Evolutionary conservation across 2,888 invertebrate genomes (phyloP).

Genomic region (Penaeus monodon): DNA sequence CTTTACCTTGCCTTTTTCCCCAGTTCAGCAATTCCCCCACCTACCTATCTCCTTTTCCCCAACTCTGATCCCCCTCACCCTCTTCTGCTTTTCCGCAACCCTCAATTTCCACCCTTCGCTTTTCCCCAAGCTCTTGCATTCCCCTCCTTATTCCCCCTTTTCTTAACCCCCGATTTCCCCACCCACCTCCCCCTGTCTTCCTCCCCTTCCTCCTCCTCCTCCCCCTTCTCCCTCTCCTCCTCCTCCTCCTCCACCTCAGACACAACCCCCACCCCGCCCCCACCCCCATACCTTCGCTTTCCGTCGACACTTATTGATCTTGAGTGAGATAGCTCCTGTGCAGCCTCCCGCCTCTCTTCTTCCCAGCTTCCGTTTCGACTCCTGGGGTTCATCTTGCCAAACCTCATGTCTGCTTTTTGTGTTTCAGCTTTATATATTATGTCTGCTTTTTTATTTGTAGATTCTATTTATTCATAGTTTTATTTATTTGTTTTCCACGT

Average conservation of each 20-base stretch:
- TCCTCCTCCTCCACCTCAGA: constrained; percentile 3
- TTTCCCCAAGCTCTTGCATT: too few species aligned
- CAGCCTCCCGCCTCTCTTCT: constrained; percentile 4
- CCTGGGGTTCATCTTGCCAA: too few species aligned
- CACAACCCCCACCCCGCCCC: constrained; percentile 1
- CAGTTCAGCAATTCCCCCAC: neutral
- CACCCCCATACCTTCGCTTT: neutral
- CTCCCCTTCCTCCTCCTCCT: neutral
- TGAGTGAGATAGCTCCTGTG: neutral
- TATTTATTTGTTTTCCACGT: too few species aligned
- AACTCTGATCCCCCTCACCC: neutral
- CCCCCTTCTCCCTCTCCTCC: neutral
- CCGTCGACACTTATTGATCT: neutral
- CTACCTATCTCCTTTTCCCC: neutral
- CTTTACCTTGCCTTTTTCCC: neutral
- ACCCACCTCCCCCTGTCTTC: neutral
- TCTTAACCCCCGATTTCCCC: neutral
- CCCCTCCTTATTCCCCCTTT: too few species aligned
- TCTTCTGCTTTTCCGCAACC: neutral
- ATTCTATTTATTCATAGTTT: too few species aligned
- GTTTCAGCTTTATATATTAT: neutral
- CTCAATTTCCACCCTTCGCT: neutral
- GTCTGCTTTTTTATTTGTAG: too few species aligned
- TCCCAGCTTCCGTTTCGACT: neutral
- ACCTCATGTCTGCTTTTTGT: neutral